phyloP scores from a whole-genome alignment of 2,888 invertebrate genomes.

The Adineta ricciae region DNA sequence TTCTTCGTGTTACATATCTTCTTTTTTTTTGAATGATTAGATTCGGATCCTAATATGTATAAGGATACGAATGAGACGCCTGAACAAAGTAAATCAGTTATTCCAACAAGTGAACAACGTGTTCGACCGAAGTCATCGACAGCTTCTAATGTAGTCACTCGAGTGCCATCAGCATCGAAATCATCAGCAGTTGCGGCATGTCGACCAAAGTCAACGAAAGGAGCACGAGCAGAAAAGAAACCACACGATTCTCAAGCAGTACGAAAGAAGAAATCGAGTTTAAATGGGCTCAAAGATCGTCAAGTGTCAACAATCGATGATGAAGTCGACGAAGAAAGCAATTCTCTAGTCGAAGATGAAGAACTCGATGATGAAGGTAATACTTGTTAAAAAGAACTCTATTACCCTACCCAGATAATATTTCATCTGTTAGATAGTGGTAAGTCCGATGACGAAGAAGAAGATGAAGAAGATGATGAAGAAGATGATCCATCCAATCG shows the following conservation, averaged over 20 bases:
- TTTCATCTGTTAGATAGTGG: not conserved
- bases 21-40: not conserved
- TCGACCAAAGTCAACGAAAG: not conserved
- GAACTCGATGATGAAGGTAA: conserved; percentile 1
- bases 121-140: not conserved
- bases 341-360: not conserved
- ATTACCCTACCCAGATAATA: no score
- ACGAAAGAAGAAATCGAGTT: not conserved
- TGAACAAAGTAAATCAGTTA: not conserved
- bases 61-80: not conserved
- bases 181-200: not conserved
- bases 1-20: no score
- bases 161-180: not conserved
- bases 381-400: no score
- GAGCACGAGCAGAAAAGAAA: not conserved
- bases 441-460: not conserved
- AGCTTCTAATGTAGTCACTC: not conserved
- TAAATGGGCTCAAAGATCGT: not conserved
- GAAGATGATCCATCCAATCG: not conserved
- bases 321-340: not conserved
- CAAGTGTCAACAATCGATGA: not conserved
- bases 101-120: not conserved
- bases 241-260: not conserved
- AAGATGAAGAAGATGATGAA: not conserved
- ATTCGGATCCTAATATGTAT: not conserved